Base-by-base conservation (phyloP, 1,140 invertebrate genomes). In the Monochamus saltuarius region DNA sequence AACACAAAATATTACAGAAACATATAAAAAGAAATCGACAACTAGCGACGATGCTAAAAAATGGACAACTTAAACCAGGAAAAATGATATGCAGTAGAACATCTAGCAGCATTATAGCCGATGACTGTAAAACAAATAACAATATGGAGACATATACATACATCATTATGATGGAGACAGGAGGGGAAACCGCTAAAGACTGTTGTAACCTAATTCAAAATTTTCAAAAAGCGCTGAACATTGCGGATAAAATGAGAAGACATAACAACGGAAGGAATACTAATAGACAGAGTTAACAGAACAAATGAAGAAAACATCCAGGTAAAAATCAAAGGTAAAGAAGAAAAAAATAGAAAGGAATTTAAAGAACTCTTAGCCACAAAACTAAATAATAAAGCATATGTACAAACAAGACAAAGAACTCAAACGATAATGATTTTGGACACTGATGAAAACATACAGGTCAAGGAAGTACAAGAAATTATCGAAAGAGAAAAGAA, bases 351-450 rank as follows among this genome's bases (percentile, higher is more conserved):
- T 16, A 40, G 39, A 40, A 7, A 13, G 4, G 11, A 13, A n/a
- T 40, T 40, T 40, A n/a, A 16, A n/a, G 34, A 50, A 34, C 13
- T 34, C 11, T 34, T 50, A 34, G 16, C 22, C 7, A 35, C 22
- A 50, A 13, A 35, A 50, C 47, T 50, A 4, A 50, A 34, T 16
- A 34, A 16, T 10, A 34, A 34, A 16, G 47, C 47, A 7, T 6
- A 50, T 19, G 34, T 50, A 16, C 47, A 37, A 7, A 50, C 16
- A 10, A 50, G 34, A 34, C 47, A 34, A 34, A 50, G 47, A 50
- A 50, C 34, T 34, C 19, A 50, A 50, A 50, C 47, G 22, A 34
- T 50, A 14, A 50, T 50, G 10, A 50, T 50, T 34, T 11, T 22
- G 13, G 47, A 50, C 22, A 50, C 34, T 10, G 47, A 50, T 50